phyloP scores from a whole-genome alignment of 1,140 invertebrate species.

The Cyclina sinensis region DNA sequence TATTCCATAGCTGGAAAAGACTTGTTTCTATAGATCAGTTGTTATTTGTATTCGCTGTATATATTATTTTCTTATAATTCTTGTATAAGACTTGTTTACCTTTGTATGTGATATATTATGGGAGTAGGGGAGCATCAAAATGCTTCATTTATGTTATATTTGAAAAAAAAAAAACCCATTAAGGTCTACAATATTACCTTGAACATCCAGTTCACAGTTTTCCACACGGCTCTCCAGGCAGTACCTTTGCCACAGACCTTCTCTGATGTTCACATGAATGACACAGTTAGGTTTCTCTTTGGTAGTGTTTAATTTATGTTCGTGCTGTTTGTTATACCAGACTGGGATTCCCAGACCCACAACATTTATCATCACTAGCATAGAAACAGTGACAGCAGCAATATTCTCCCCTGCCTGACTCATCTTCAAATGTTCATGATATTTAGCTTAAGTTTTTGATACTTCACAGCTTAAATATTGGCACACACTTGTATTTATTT shows the following conservation, averaged over 20 bases:
- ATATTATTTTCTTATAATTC: too few species aligned
- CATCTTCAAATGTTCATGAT: background rate
- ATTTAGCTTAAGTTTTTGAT: background rate
- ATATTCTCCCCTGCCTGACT: background rate
- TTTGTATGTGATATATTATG: too few species aligned
- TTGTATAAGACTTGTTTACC: too few species aligned
- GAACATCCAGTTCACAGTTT: constrained; percentile 47
- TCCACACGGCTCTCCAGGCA: constrained; percentile 43
- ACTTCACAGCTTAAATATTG: background rate
- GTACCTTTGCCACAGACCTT: constrained; percentile 59
- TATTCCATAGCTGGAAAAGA: too few species aligned
- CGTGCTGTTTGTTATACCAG: constrained; percentile 53
- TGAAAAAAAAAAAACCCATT: too few species aligned
- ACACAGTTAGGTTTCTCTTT: constrained; percentile 25
- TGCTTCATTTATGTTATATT: too few species aligned
- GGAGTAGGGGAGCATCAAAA: too few species aligned
- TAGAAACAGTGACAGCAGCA: background rate
- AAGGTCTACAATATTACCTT: constrained; percentile 22
- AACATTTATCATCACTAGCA: constrained; percentile 37
- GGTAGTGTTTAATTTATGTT: background rate
- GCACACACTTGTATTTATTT: background rate
- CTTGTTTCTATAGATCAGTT: too few species aligned
- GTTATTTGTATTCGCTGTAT: too few species aligned
- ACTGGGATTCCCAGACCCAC: constrained; percentile 43
- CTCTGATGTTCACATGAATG: constrained; percentile 45